Conservation (phyloP, 2,113 vertebrate species). For the Apus apus region DNA sequence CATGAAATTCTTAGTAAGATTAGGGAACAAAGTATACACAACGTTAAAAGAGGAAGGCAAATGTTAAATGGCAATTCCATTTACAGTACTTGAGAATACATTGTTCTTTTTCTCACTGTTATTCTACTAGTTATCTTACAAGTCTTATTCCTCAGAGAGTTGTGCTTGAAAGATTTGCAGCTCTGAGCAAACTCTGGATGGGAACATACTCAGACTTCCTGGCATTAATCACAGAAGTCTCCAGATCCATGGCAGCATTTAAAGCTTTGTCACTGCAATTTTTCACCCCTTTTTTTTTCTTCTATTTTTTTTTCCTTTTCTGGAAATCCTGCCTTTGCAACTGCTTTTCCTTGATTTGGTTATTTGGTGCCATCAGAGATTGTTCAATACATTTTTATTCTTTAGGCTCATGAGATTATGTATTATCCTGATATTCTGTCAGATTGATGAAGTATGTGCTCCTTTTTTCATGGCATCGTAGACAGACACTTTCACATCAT, state of each 20-base stretch:
- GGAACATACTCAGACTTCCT: neutral
- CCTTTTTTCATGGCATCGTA: neutral
- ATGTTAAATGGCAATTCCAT: neutral
- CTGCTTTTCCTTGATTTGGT: neutral
- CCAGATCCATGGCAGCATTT: neutral
- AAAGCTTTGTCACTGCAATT: neutral
- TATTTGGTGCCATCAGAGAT: neutral
- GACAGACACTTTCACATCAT: neutral
- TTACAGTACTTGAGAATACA: neutral
- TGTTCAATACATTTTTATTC: neutral
- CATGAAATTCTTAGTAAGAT: neutral
- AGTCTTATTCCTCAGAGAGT: neutral
- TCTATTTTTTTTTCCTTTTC: too few relatives aligned
- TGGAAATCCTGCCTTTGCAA: neutral
- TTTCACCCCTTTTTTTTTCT: neutral
- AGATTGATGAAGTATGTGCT: neutral
- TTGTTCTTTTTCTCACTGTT: conserved; percentile 9
- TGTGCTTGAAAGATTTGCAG: neutral
- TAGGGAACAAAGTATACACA: neutral
- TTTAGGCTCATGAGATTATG: too few relatives aligned
- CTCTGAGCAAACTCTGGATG: neutral
- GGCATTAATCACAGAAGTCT: neutral
- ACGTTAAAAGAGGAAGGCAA: neutral
- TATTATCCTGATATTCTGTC: neutral
- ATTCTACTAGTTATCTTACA: conserved; percentile 16